Conservation (phyloP, 2,888 invertebrate genomes). For the Chloroclystis v-ata region DNA sequence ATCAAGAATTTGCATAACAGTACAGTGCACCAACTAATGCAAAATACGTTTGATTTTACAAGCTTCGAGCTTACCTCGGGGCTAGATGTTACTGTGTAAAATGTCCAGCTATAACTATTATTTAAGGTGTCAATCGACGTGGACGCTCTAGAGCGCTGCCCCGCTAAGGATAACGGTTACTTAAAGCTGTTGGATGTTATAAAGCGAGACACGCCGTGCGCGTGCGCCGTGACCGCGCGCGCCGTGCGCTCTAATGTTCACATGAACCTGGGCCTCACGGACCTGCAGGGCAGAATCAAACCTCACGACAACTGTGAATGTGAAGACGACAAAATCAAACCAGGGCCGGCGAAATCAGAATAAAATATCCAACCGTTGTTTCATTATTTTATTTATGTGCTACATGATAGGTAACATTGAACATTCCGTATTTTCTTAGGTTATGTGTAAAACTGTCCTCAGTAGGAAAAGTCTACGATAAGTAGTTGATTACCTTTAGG, state of each 20-base stretch:
- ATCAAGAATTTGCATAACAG: no score
- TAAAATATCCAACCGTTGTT: background rate
- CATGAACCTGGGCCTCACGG: constrained; percentile 34
- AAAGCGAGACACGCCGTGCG: constrained; percentile 34
- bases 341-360: background rate
- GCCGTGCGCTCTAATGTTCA: constrained; percentile 41
- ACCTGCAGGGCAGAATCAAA: constrained; percentile 7
- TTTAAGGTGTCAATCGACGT: constrained; percentile 12
- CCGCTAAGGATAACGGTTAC: constrained; percentile 1
- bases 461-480: no score
- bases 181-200: constrained; percentile 35
- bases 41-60: no score
- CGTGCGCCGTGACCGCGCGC: constrained; percentile 43
- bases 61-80: no score
- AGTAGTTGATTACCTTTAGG: no score
- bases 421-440: constrained; percentile 19
- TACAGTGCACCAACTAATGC: no score
- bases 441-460: background rate
- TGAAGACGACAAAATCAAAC: background rate
- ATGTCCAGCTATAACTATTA: no score
- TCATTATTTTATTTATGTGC: constrained; percentile 29
- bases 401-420: constrained; percentile 17
- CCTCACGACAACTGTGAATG: background rate
- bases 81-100: no score
- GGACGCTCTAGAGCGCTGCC: background rate